A percentile compares a stretch with the other conserved stretches of the same genome.
Conservation (phyloP, 2,113 vertebrate genomes). For the Papio anubis region DNA sequence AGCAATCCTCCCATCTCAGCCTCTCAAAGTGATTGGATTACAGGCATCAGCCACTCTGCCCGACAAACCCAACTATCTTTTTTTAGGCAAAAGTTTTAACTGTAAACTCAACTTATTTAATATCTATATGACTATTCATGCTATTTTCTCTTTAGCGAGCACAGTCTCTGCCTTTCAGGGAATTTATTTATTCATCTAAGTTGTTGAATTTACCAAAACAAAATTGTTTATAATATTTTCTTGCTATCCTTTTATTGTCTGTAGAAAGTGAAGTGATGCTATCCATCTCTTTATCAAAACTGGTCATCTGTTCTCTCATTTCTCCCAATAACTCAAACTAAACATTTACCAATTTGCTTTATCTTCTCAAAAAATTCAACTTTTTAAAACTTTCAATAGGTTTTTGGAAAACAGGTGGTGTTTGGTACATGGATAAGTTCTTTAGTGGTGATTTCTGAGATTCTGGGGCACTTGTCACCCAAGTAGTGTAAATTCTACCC, state of each 20-base stretch:
- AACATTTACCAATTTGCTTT: not conserved
- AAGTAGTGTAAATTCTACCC: too few species aligned
- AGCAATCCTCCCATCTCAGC: too few species aligned
- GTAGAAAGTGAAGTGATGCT: not conserved
- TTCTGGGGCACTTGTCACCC: too few species aligned
- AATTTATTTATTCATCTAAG: not conserved
- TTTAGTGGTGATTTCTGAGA: too few species aligned
- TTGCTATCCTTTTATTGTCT: not conserved
- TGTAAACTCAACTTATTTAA: not conserved
- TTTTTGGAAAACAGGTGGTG: too few species aligned
- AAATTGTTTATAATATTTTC: not conserved
- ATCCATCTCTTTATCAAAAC: not conserved
- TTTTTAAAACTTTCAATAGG: not conserved
- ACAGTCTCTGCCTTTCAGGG: not conserved
- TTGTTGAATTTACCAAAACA: not conserved
- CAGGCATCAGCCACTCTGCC: too few species aligned
- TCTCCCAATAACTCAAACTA: not conserved
- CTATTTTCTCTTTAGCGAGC: not conserved
- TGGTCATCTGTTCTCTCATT: not conserved
- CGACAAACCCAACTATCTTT: too few species aligned
- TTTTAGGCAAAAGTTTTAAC: not conserved
- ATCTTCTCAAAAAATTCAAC: not conserved
- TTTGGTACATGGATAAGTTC: too few species aligned
- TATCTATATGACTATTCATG: not conserved
- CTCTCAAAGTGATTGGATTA: too few species aligned